A percentile compares a stretch with the other conserved stretches of the same genome.
Evolutionary conservation across 2,888 invertebrate species (phyloP).

Genomic region (Ichneumoninae sp.): DNA sequence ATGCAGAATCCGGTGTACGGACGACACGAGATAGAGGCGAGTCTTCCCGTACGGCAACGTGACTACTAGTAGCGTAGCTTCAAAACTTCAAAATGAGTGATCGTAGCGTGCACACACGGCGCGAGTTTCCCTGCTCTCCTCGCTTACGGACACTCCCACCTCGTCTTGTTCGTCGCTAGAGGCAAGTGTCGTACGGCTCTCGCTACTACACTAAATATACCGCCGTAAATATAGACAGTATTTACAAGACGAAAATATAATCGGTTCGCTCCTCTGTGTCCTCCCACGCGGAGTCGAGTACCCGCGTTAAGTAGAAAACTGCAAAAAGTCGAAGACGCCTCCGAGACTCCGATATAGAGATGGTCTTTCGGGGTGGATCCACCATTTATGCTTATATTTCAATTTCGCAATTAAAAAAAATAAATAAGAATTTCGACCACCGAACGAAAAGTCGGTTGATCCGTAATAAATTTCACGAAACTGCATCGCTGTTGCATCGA

Average conservation of each 20-base stretch:
- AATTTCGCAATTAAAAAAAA: background rate
- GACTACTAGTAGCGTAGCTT: conserved; percentile 55
- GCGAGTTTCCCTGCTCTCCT: conserved; percentile 51
- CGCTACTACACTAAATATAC: conserved; percentile 79
- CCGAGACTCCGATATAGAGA: conserved; percentile 19
- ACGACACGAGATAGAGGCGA: conserved; percentile 48
- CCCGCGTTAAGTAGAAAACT: conserved; percentile 66
- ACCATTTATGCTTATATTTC: background rate
- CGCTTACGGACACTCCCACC: conserved; percentile 81
- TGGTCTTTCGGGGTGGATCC: background rate
- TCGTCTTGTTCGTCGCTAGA: conserved; percentile 75
- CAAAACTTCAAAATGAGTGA: conserved; percentile 82
- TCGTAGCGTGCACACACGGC: conserved; percentile 74
- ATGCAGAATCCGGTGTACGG: conserved; percentile 35
- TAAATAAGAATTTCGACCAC: background rate
- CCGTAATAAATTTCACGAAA: too few relatives aligned
- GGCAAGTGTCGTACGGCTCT: conserved; percentile 78
- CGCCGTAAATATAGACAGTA: conserved; percentile 83
- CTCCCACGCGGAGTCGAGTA: conserved; percentile 62
- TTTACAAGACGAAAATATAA: conserved; percentile 82
- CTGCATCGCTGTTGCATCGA: too few relatives aligned
- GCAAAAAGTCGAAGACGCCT: conserved; percentile 54
- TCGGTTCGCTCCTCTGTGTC: conserved; percentile 67
- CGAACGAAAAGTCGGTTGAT: too few relatives aligned
- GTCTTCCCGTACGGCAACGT: conserved; percentile 52